These are phyloP conservation scores for Myrmecobius fasciatus DNA, from an alignment of 2,113 vertebrate genomes.

Conservation along the genomic window DNA sequence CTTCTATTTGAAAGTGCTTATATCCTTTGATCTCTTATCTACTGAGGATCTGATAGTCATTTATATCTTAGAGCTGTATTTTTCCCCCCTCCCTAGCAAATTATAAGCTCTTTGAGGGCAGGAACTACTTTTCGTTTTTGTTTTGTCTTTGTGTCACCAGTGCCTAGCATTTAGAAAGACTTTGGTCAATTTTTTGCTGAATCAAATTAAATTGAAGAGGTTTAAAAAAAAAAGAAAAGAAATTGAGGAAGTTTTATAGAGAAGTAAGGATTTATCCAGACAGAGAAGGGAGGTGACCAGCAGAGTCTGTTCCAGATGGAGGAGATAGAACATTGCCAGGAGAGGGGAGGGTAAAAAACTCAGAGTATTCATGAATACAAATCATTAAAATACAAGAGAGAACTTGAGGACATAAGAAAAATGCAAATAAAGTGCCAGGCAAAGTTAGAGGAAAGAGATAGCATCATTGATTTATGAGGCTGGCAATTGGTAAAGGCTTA, in stretches of 20 bases:
- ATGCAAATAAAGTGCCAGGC: neutral
- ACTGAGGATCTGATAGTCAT: neutral
- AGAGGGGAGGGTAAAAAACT: neutral
- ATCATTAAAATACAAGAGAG: neutral
- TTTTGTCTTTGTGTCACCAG: neutral
- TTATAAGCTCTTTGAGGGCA: neutral
- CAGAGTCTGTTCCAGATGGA: neutral
- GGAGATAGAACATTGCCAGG: neutral
- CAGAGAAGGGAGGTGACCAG: neutral
- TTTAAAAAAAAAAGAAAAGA: neutral
- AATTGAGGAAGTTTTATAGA: neutral
- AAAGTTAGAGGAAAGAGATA: neutral
- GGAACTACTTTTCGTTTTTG: neutral
- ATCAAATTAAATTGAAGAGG: neutral
- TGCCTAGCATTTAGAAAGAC: neutral
- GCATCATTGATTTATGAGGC: neutral
- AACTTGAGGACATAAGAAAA: neutral
- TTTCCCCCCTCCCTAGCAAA: neutral
- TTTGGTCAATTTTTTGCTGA: neutral
- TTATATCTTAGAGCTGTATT: neutral
- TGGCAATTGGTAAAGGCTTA: neutral
- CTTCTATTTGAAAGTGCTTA: neutral
- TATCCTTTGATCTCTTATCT: neutral
- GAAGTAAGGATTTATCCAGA: neutral
- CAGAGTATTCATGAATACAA: neutral